Evolutionary conservation across 2,797 vertebrate species (phyloP).

Genomic region (Platyrinchus mystaceus): DNA sequence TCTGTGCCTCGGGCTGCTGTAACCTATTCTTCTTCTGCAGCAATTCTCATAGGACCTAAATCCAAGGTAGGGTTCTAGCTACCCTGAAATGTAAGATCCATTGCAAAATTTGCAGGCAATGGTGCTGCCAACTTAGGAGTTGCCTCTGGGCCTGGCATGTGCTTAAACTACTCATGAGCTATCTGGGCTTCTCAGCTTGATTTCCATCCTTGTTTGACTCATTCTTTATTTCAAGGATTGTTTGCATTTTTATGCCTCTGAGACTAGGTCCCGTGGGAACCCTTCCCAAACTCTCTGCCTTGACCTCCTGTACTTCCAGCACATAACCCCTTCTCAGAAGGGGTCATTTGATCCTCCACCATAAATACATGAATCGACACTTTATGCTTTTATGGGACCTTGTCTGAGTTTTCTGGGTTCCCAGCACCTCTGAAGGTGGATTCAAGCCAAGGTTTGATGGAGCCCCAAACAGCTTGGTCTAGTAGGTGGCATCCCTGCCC

Average conservation of each 20-base stretch:
- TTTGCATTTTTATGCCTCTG: conserved; percentile 67
- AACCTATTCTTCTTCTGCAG: background rate
- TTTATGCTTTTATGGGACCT: background rate
- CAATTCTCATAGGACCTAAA: background rate
- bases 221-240: conserved; percentile 50
- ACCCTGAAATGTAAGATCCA: background rate
- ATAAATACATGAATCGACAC: conserved; percentile 14
- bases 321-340: background rate
- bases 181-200: conserved; percentile 37
- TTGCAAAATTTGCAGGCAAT: conserved; percentile 49
- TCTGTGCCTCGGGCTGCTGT: conserved; percentile 5
- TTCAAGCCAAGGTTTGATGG: background rate
- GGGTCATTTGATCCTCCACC: conserved; percentile 19
- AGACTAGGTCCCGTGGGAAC: conserved; percentile 64
- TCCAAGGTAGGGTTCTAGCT: background rate
- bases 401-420: background rate
- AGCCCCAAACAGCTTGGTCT: background rate
- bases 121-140: background rate
- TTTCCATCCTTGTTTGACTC: conserved; percentile 63
- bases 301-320: conserved; percentile 40
- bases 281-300: background rate
- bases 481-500: background rate
- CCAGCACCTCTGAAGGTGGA: background rate
- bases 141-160: conserved; percentile 60
- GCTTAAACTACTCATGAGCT: conserved; percentile 33